A percentile compares a stretch with the other conserved stretches of the same genome.
phyloP scores from a whole-genome alignment of 1,140 invertebrate genomes.

The Heliconius melpomene region DNA sequence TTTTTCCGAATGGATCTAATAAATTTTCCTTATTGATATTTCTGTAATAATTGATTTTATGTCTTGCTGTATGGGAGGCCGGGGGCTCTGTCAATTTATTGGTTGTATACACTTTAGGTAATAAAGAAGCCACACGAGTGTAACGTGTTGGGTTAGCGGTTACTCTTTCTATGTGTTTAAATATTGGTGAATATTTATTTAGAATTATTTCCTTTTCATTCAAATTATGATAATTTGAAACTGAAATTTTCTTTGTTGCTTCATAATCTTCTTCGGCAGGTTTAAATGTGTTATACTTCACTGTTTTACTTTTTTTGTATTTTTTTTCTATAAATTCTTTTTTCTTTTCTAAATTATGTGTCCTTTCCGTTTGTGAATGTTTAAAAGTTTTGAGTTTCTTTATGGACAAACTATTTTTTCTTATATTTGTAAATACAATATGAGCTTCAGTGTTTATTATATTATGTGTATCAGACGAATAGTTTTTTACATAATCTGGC shows the following conservation, averaged over 20 bases:
- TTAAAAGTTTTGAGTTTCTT: slow-evolving; percentile 1
- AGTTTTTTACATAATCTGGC: not conserved
- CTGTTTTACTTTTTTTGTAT: slow-evolving; percentile 32
- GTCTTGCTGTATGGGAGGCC: not conserved
- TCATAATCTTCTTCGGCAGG: slow-evolving; percentile 48
- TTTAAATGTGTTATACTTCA: slow-evolving; percentile 45
- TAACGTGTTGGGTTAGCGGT: not conserved
- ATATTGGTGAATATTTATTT: not conserved
- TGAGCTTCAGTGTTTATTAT: not conserved
- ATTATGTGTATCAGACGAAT: not conserved
- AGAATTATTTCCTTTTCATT: not conserved
- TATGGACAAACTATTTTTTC: not conserved
- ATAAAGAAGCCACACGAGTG: not conserved
- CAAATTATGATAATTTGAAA: not conserved
- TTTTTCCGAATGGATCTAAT: slow-evolving; percentile 48
- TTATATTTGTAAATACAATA: not conserved
- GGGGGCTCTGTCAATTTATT: not conserved
- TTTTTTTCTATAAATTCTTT: not conserved
- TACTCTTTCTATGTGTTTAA: not conserved
- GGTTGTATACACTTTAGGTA: not conserved
- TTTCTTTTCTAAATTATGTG: not conserved
- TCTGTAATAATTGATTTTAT: not conserved
- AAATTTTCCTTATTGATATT: slow-evolving; percentile 18
- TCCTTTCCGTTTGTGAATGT: not conserved
- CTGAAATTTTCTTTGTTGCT: slow-evolving; percentile 4